Evolutionary conservation across 1,140 invertebrate species (phyloP), one percentile per base, ranked within the genome.

Genomic region (Triops cancriformis): DNA sequence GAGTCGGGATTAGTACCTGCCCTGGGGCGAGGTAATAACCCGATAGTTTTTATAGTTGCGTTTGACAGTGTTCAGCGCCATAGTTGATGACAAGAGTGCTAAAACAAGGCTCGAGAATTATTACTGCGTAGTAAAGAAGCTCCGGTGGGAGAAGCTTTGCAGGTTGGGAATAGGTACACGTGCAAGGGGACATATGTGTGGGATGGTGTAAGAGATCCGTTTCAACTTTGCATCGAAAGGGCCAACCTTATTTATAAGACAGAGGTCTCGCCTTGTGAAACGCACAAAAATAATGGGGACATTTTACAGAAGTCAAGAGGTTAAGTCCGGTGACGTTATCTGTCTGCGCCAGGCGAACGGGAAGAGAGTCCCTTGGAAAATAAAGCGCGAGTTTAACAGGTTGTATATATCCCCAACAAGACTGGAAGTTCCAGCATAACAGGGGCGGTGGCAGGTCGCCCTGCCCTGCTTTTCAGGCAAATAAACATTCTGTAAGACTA

Each of bases 321-420:
- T 64, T 64, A 64, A 64, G 18, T 64, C 51, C 51, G 51, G 51
- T 64, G 51, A 64, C 51, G 51, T 64, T 64, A 64, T 64, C 51
- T 64, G 23, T 64, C 51, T 64, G 51, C 51, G 51, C 51, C 45
- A 64, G 51, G 51, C 51, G 51, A 64, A 64, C 10, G 51, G 51
- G 23, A 64, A 64, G 51, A 45, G 11, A 45, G 18, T 45, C 43
- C 18, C 23, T 64, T 23, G 6, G 51, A 64, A 64, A 64, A 64
- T 23, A 14, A 23, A 64, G 51, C n/a, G 51, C 9, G 51, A 14
- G 51, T 64, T 64, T 23, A 64, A 64, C 51, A 64, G 51, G 51
- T 64, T 64, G 51, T 64, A 64, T 64, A 64, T 64, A 37, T 37
- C 31, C 31, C 23, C 51, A 64, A 64, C 18, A n/a, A 64, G 51